Evolutionary conservation across 2,888 invertebrate genomes (phyloP), one percentile per base, ranked within the genome.

Genomic region (Onthophagus sagittarius): DNA sequence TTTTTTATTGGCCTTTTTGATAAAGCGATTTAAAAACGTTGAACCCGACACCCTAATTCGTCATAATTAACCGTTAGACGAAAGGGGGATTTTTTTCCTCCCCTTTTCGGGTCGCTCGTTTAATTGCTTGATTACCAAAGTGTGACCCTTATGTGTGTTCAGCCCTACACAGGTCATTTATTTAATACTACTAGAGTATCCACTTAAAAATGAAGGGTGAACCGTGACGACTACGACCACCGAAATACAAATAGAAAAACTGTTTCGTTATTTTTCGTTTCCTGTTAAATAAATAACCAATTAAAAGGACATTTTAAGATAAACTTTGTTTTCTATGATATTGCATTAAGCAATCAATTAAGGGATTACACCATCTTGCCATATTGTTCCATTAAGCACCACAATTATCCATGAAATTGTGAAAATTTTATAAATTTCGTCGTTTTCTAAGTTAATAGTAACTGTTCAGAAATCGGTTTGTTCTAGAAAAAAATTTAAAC

Each of bases 61-160:
- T 53, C 39, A 53, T 53, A 53, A 53, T 53, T 53, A 53, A 11
- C 39, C 23, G 23, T 64, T 64, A 64, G 32, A 23, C 32, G 23
- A 67, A 32, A 23, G 31, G 67, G 64, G 64, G 64, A 64, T 23
- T 64, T 64, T 64, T 67, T 67, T 23, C 15, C 15, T 15, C 31
- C 67, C 31, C 67, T 23, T n/a, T 67, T 67, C 39, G 39, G 39
- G 39, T 53, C 11, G 5, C 5, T 33, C 33, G 39, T 53, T 53
- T 53, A 53, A 53, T 53, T 53, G 62, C 62, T 63, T 71, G 71
- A 71, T 71, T 71, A 64, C 64, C 39, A 71, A 71, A 71, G 71
- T 71, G 71, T 64, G 33, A 64, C 71, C 71, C 71, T 64, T 64
- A 71, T 53, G 39, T 53, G 39, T 53, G 39, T 23, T 23, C 23